Evolutionary conservation across 2,113 vertebrate species (phyloP).

Genomic region (Neofelis nebulosa): DNA sequence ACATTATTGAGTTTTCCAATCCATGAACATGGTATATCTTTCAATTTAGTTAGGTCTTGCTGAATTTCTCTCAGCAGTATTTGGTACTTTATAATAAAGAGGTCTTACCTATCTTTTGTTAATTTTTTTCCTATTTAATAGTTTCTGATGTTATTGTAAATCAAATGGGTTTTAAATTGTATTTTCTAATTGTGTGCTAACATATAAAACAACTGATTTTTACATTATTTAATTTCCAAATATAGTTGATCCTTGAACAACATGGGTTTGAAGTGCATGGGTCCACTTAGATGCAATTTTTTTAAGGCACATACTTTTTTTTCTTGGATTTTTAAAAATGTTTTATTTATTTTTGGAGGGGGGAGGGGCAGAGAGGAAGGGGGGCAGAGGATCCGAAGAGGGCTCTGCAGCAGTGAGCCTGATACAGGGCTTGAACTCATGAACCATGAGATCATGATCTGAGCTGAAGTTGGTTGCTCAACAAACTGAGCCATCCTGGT

Average conservation of each 20-base stretch:
- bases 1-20: background rate
- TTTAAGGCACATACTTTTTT: background rate
- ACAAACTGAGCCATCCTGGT: too few species aligned
- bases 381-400: too few species aligned
- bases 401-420: too few species aligned
- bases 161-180: background rate
- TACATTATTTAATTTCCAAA: background rate
- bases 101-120: background rate
- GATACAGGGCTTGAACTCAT: too few species aligned
- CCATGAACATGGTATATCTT: background rate
- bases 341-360: too few species aligned
- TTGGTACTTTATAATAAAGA: constrained; percentile 9
- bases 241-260: background rate
- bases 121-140: background rate
- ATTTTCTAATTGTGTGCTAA: background rate
- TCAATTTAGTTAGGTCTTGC: background rate
- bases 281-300: background rate
- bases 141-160: background rate
- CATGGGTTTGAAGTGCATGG: background rate
- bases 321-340: background rate
- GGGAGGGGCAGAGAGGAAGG: too few species aligned
- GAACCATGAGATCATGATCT: too few species aligned
- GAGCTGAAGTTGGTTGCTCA: too few species aligned
- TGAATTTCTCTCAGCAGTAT: background rate
- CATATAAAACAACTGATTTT: background rate